These are phyloP conservation scores for Hoplostethus mediterraneus DNA, from an alignment of 2,797 vertebrate genomes.

Conservation along the genomic window DNA sequence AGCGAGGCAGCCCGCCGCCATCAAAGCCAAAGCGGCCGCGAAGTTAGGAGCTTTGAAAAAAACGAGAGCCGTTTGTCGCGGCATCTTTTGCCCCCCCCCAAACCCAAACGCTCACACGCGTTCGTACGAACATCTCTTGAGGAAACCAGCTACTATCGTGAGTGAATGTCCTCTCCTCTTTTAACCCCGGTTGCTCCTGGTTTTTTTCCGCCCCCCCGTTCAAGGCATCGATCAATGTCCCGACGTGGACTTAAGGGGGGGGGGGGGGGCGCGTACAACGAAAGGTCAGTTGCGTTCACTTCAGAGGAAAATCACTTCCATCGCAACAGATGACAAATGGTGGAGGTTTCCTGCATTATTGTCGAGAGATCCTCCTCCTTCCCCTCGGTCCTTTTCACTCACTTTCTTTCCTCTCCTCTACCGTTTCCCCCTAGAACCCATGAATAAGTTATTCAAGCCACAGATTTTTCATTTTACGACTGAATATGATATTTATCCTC, in stretches of 20 bases:
- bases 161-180: slow-evolving; percentile 44
- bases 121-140: slow-evolving; percentile 23
- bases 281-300: slow-evolving; percentile 65
- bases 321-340: slow-evolving; percentile 71
- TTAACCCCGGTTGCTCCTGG: slow-evolving; percentile 25
- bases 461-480: slow-evolving; percentile 70
- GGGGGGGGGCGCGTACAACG: slow-evolving; percentile 68
- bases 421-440: slow-evolving; percentile 57
- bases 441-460: slow-evolving; percentile 78
- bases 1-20: slow-evolving; percentile 35
- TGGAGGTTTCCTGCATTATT: slow-evolving; percentile 50
- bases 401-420: slow-evolving; percentile 23
- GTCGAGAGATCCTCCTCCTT: slow-evolving; percentile 47
- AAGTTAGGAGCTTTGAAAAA: slow-evolving; percentile 30
- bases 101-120: slow-evolving; percentile 22
- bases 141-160: background rate
- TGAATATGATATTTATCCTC: slow-evolving; percentile 80
- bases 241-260: slow-evolving; percentile 46
- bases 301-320: slow-evolving; percentile 57
- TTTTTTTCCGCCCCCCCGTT: slow-evolving; percentile 11
- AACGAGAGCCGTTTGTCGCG: slow-evolving; percentile 4
- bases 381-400: slow-evolving; percentile 31
- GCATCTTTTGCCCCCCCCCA: slow-evolving; percentile 8
- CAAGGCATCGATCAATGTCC: slow-evolving; percentile 60
- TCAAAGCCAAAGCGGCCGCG: slow-evolving; percentile 47